Conservation (phyloP, 2,113 vertebrate genomes). For the Empidonax alnorum region DNA sequence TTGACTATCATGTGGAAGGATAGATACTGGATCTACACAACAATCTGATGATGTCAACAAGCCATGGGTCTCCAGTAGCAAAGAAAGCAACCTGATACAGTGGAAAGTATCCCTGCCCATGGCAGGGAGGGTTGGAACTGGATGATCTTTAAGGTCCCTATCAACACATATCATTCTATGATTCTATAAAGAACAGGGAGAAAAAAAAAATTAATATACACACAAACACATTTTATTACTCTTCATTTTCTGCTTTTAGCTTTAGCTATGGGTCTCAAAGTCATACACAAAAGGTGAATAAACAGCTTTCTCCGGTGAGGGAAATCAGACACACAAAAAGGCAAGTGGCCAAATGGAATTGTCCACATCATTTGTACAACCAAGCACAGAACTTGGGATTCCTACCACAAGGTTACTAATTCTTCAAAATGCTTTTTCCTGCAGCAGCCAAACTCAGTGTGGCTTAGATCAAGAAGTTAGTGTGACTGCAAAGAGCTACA, state of each 20-base stretch:
- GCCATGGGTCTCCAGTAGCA: neutral
- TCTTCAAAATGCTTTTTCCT: neutral
- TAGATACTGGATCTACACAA: neutral
- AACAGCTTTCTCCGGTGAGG: neutral
- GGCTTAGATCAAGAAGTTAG: neutral
- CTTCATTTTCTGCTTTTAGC: neutral
- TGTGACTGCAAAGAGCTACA: neutral
- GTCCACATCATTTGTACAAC: neutral
- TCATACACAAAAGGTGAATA: neutral
- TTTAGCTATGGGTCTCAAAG: neutral
- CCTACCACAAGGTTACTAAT: rapidly evolving
- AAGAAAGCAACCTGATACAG: neutral
- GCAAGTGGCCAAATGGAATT: neutral
- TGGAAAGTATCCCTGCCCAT: neutral
- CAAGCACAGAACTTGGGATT: neutral
- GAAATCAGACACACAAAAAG: neutral
- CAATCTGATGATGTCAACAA: neutral
- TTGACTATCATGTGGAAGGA: neutral
- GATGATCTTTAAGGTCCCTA: neutral
- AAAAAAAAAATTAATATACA: neutral
- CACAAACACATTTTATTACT: neutral
- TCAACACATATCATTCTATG: neutral
- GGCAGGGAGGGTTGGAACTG: neutral
- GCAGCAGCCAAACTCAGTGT: neutral
- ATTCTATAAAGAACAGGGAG: neutral